Percentiles rank a stretch among this genome's conserved stretches.
Evolutionary conservation across 1,140 invertebrate species (phyloP).

Genomic region (Micrasema minimum): DNA sequence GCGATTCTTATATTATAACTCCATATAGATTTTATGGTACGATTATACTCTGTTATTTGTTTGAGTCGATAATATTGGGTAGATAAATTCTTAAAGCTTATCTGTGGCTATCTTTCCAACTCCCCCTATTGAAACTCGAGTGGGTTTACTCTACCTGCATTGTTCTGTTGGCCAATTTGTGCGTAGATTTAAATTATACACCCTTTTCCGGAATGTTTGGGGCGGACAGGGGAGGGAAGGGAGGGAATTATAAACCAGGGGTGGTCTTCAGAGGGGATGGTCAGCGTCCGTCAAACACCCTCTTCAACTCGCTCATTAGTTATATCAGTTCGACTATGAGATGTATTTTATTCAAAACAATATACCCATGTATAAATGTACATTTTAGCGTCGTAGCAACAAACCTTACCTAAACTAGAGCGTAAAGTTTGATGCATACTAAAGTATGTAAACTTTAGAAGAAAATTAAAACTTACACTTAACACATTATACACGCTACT

Average conservation of each 20-base stretch:
- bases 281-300: conserved; percentile 37
- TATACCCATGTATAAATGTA: too few relatives aligned
- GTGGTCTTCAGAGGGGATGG: conserved; percentile 3
- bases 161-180: conserved; percentile 51
- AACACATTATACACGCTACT: too few relatives aligned
- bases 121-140: conserved; percentile 27
- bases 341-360: conserved; percentile 8
- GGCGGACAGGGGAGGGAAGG: conserved; percentile 19
- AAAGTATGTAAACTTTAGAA: too few relatives aligned
- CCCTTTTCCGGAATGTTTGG: conserved; percentile 41
- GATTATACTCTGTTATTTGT: too few relatives aligned
- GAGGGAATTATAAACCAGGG: conserved; percentile 17
- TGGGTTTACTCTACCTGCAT: conserved; percentile 38
- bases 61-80: too few relatives aligned
- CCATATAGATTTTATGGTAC: too few relatives aligned
- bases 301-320: conserved; percentile 46
- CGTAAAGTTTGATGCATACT: too few relatives aligned
- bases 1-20: too few relatives aligned
- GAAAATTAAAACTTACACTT: too few relatives aligned
- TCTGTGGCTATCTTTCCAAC: conserved; percentile 19
- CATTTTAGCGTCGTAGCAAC: too few relatives aligned
- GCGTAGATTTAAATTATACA: conserved; percentile 49
- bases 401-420: too few relatives aligned
- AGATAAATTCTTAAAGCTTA: too few relatives aligned
- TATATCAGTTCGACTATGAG: conserved; percentile 15